phyloP scores from a whole-genome alignment of 2,797 vertebrate genomes.

The Arremon brunneinucha region DNA sequence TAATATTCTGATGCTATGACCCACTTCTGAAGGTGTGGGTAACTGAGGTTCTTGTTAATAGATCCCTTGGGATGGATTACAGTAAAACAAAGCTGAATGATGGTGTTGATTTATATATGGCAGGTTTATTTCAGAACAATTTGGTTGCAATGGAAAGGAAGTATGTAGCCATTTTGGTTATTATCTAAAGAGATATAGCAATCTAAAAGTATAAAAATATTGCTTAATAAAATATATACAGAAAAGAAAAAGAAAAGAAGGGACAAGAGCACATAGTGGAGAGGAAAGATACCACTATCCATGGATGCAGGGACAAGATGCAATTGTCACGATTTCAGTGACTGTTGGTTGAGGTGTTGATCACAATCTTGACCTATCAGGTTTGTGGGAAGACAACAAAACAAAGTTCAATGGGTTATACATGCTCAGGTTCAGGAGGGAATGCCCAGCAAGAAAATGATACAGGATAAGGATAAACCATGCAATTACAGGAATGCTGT shows the following conservation, averaged over 20 bases:
- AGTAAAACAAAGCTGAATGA: not conserved
- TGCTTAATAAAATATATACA: not conserved
- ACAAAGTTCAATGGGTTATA: not conserved
- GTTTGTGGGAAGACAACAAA: rapidly evolving
- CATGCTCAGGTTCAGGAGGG: rapidly evolving
- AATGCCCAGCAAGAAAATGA: not conserved
- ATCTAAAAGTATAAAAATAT: not conserved
- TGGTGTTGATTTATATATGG: not conserved
- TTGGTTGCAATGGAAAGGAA: not conserved
- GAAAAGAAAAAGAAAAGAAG: not conserved
- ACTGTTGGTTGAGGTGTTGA: not conserved
- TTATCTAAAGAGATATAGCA: not conserved
- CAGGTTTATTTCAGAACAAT: not conserved
- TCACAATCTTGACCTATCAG: rapidly evolving
- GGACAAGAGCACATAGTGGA: too few relatives aligned
- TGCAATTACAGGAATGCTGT: not conserved
- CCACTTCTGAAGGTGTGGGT: not conserved
- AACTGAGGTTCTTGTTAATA: not conserved
- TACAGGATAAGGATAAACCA: not conserved
- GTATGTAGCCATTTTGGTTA: not conserved
- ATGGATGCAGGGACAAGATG: not conserved
- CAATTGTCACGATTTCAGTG: not conserved
- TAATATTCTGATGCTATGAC: not conserved
- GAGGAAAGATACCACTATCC: not conserved
- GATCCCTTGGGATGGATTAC: not conserved